These are phyloP conservation scores for Oryzias javanicus DNA, from an alignment of 2,113 vertebrate species.

Conservation along the genomic window DNA sequence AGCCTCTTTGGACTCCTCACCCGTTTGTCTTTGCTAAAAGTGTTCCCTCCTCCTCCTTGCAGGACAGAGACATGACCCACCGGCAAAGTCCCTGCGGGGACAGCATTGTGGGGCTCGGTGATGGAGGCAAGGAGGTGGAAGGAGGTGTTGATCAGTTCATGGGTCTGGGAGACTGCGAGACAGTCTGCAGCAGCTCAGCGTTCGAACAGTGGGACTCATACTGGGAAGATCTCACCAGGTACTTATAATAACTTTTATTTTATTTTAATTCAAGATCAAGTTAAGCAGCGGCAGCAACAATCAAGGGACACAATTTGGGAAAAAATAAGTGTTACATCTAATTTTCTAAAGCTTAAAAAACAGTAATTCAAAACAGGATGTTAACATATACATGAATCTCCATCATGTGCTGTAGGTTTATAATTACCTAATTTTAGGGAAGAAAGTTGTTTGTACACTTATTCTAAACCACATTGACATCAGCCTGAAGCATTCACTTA, in stretches of 20 bases:
- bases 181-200: slow-evolving; percentile 84
- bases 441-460: too few relatives aligned
- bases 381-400: too few relatives aligned
- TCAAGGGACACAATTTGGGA: not conserved
- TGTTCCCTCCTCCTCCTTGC: slow-evolving; percentile 14
- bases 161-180: slow-evolving; percentile 86
- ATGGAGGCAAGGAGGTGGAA: slow-evolving; percentile 91
- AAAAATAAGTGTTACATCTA: too few relatives aligned
- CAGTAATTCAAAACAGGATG: too few relatives aligned
- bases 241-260: slow-evolving; percentile 18
- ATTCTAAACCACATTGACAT: too few relatives aligned
- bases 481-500: too few relatives aligned
- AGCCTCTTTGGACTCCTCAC: not conserved
- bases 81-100: slow-evolving; percentile 92
- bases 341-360: too few relatives aligned
- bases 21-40: slow-evolving; percentile 2
- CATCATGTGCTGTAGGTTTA: too few relatives aligned
- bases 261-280: slow-evolving; percentile 5
- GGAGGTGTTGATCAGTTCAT: slow-evolving; percentile 85
- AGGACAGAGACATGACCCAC: slow-evolving; percentile 95
- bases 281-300: slow-evolving; percentile 3
- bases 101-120: slow-evolving; percentile 84
- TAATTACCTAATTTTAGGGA: too few relatives aligned
- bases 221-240: slow-evolving; percentile 97
- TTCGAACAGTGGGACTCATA: slow-evolving; percentile 99